Percentiles rank a stretch among this genome's conserved stretches.
Conservation (phyloP, 2,797 vertebrate species). For the Pagetopsis macropterus region DNA sequence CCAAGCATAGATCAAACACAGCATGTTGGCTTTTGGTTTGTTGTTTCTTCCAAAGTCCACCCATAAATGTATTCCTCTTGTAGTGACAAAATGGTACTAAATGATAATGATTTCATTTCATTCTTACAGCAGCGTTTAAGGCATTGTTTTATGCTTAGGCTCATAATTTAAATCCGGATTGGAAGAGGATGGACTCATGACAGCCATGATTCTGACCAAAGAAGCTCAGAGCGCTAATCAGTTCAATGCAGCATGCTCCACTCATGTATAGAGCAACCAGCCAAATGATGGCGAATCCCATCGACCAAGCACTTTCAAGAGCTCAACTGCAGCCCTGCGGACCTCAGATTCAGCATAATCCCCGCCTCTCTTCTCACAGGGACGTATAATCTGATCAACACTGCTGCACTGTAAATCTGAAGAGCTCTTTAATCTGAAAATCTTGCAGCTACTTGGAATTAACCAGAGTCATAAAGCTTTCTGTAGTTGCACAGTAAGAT, state of each 20-base stretch:
- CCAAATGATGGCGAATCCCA: conserved; percentile 61
- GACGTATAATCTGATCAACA: conserved; percentile 29
- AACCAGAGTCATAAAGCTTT: neutral
- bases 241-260: conserved; percentile 42
- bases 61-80: neutral
- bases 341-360: conserved; percentile 58
- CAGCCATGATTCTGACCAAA: conserved; percentile 41
- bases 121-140: neutral
- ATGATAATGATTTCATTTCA: neutral
- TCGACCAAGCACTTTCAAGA: conserved; percentile 39
- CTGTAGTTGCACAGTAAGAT: neutral
- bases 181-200: conserved; percentile 3
- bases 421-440: conserved; percentile 12
- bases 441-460: neutral
- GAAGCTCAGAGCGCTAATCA: conserved; percentile 52
- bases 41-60: neutral
- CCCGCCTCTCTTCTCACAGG: conserved; percentile 14
- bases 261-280: conserved; percentile 39
- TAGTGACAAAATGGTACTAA: neutral
- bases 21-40: neutral
- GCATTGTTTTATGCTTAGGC: neutral
- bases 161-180: conserved; percentile 31
- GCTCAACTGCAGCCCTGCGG: conserved; percentile 39
- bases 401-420: neutral
- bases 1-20: neutral